Conservation (phyloP, 2,113 vertebrate species). For the Silurus asotus region DNA sequence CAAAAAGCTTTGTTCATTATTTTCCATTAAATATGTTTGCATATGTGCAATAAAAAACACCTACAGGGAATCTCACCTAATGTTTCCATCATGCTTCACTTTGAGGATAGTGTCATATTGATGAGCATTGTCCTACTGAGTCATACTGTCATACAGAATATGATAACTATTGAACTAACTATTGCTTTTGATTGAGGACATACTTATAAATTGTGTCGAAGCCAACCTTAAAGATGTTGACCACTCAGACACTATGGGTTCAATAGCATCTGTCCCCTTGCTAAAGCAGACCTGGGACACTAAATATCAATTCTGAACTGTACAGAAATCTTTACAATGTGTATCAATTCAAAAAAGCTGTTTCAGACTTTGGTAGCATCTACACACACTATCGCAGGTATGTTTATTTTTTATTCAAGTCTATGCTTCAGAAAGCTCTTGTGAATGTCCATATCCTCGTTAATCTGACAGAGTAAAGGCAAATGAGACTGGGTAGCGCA, state of each 20-base stretch:
- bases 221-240: background rate
- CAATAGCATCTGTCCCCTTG: background rate
- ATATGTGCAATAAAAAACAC: too few relatives aligned
- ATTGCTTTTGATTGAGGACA: background rate
- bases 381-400: background rate
- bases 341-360: background rate
- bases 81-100: background rate
- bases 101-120: background rate
- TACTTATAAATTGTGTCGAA: background rate
- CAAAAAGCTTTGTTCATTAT: background rate
- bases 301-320: background rate
- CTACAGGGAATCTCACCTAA: too few relatives aligned
- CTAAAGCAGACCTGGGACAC: background rate
- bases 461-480: slow-evolving; percentile 22
- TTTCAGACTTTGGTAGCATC: background rate
- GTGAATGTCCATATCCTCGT: slow-evolving; percentile 5
- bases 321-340: background rate
- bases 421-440: background rate
- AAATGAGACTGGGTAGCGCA: background rate
- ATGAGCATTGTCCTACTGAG: background rate
- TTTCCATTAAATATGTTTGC: background rate
- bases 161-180: background rate
- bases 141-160: too few relatives aligned
- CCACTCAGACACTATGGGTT: background rate
- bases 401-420: background rate